A percentile compares a stretch with the other conserved stretches of the same genome.
Evolutionary conservation across 1,140 invertebrate genomes (phyloP).

Genomic region (Varroa destructor): DNA sequence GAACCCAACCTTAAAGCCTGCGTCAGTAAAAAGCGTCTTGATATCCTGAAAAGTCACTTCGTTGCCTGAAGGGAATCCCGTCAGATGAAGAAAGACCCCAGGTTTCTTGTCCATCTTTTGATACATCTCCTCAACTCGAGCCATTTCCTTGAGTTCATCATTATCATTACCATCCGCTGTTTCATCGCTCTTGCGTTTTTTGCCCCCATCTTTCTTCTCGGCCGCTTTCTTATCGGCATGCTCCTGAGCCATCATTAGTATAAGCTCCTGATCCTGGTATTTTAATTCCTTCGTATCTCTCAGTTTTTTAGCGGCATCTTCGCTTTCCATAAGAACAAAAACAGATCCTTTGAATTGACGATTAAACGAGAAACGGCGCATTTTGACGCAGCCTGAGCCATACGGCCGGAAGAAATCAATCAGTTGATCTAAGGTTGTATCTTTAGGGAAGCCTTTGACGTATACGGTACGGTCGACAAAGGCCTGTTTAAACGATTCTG

Average conservation of each 20-base stretch:
- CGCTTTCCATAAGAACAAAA: constrained; percentile 64
- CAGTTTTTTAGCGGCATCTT: constrained; percentile 56
- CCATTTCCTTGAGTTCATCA: constrained; percentile 15
- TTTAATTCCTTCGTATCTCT: constrained; percentile 52
- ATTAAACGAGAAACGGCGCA: constrained; percentile 28
- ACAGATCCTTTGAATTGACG: constrained; percentile 72
- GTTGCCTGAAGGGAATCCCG: neutral
- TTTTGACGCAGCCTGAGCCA: constrained; percentile 41
- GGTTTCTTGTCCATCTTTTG: constrained; percentile 22
- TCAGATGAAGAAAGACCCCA: constrained; percentile 6
- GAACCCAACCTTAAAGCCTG: neutral
- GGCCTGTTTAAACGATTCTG: constrained; percentile 65
- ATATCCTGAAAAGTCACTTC: constrained; percentile 9
- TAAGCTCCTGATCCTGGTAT: constrained; percentile 55
- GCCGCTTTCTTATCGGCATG: constrained; percentile 17
- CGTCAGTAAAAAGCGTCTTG: neutral
- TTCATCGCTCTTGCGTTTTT: neutral
- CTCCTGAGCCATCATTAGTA: constrained; percentile 10
- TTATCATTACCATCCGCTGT: neutral
- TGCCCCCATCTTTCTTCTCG: constrained; percentile 5
- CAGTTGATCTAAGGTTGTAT: constrained; percentile 54
- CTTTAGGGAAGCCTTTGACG: constrained; percentile 70
- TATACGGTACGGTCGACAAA: constrained; percentile 63
- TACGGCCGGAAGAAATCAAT: constrained; percentile 57
- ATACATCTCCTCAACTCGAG: neutral